Conservation (phyloP, 2,797 vertebrate genomes). For the Anguilla megastoma region DNA sequence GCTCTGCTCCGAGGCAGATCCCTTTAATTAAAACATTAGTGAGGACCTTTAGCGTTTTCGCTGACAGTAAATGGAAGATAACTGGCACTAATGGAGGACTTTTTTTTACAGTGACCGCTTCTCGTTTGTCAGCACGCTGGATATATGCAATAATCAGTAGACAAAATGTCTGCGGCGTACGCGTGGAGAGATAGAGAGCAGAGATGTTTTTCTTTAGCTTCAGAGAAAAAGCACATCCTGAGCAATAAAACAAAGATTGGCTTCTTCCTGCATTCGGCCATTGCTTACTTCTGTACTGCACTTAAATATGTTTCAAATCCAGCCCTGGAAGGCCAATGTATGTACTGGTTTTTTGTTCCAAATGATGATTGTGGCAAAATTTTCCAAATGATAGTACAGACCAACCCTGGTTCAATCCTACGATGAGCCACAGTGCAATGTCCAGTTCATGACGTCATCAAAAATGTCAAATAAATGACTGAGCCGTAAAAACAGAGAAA, state of each 20-base stretch:
- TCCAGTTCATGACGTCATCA: not conserved
- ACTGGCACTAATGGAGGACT: conserved; percentile 20
- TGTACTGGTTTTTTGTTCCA: not conserved
- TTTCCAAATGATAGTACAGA: not conserved
- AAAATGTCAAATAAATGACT: not conserved
- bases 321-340: not conserved
- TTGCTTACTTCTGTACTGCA: not conserved
- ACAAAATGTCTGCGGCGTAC: not conserved
- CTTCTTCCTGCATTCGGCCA: not conserved
- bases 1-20: not conserved
- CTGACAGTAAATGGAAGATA: conserved; percentile 17
- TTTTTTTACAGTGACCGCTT: not conserved
- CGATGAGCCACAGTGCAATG: not conserved
- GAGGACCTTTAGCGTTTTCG: conserved; percentile 3
- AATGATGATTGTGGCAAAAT: not conserved
- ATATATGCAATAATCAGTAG: not conserved
- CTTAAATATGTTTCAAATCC: not conserved
- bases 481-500: not conserved
- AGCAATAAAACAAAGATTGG: not conserved
- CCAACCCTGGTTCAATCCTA: not conserved
- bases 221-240: not conserved
- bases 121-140: not conserved
- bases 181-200: not conserved
- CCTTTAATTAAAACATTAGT: conserved; percentile 4
- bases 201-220: not conserved